phyloP scores from a whole-genome alignment of 2,888 invertebrate genomes.

The Aelia acuminata region DNA sequence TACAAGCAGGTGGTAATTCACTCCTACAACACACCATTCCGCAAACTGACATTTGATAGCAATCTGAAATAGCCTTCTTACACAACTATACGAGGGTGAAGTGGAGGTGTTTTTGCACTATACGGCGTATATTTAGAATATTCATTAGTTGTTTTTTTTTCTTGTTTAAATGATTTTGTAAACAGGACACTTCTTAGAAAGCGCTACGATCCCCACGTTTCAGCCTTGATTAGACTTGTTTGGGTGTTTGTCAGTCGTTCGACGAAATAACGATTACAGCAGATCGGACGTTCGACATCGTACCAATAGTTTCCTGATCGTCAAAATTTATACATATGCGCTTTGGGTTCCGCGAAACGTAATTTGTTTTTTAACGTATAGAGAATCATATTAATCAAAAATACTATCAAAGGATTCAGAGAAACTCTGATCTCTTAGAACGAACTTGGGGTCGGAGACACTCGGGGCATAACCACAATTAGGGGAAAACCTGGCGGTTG shows the following conservation, averaged over 20 bases:
- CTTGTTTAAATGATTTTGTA: conserved; percentile 30
- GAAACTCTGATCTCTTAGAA: too few relatives aligned
- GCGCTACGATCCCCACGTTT: conserved; percentile 14
- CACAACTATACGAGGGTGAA: not conserved
- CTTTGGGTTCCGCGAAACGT: too few relatives aligned
- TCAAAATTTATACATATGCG: not conserved
- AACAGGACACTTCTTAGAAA: conserved; percentile 46
- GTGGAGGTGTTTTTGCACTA: conserved; percentile 18
- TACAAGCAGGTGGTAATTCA: not conserved
- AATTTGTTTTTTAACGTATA: too few relatives aligned
- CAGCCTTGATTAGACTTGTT: conserved; percentile 44
- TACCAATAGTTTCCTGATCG: not conserved
- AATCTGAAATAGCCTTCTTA: conserved; percentile 14
- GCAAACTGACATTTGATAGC: conserved; percentile 29
- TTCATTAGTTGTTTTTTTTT: conserved; percentile 41
- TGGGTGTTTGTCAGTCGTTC: conserved; percentile 11
- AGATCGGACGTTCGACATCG: not conserved
- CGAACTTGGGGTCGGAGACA: too few relatives aligned
- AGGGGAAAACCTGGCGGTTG: too few relatives aligned
- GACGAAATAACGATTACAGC: not conserved
- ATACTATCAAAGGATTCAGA: too few relatives aligned
- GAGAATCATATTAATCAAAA: too few relatives aligned
- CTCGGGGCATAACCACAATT: too few relatives aligned
- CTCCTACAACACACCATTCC: not conserved
- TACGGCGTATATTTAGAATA: conserved; percentile 45